Percentiles rank a stretch among this genome's conserved stretches.
Evolutionary conservation across 2,113 vertebrate species (phyloP).

Genomic region (Neotragus moschatus): DNA sequence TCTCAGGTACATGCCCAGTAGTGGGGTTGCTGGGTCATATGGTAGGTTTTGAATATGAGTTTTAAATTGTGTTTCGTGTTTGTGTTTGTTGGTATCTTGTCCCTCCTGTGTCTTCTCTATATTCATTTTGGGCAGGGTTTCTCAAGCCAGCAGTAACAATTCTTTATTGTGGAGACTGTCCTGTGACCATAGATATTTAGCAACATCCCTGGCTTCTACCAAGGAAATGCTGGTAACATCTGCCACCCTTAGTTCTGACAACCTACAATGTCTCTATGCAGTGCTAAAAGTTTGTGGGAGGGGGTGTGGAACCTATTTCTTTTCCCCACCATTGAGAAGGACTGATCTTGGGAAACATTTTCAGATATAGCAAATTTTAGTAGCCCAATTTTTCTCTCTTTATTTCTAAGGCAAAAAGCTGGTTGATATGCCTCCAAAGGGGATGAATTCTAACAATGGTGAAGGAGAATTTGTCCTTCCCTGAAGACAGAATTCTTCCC

Average conservation of each 20-base stretch:
- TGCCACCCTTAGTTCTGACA: neutral
- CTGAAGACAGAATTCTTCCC: neutral
- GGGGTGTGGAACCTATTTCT: neutral
- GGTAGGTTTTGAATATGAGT: neutral
- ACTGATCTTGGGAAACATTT: neutral
- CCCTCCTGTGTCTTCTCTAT: neutral
- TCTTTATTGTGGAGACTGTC: neutral
- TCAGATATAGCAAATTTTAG: neutral
- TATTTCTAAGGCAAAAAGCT: neutral
- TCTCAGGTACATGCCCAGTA: neutral
- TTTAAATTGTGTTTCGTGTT: neutral
- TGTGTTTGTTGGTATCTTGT: neutral
- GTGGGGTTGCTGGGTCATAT: neutral
- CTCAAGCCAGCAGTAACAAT: neutral
- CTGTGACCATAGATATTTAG: neutral
- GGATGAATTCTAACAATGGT: neutral
- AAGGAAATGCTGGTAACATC: neutral
- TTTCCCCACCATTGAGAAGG: neutral
- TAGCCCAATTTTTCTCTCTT: neutral
- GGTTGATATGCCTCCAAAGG: neutral
- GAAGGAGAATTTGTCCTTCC: neutral
- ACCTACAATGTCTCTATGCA: neutral
- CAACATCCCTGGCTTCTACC: neutral
- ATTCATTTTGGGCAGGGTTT: neutral
- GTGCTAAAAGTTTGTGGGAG: neutral